These are phyloP conservation scores for Caenorhabditis latens DNA, from an alignment of 1,140 invertebrate genomes.

Conservation along the genomic window DNA sequence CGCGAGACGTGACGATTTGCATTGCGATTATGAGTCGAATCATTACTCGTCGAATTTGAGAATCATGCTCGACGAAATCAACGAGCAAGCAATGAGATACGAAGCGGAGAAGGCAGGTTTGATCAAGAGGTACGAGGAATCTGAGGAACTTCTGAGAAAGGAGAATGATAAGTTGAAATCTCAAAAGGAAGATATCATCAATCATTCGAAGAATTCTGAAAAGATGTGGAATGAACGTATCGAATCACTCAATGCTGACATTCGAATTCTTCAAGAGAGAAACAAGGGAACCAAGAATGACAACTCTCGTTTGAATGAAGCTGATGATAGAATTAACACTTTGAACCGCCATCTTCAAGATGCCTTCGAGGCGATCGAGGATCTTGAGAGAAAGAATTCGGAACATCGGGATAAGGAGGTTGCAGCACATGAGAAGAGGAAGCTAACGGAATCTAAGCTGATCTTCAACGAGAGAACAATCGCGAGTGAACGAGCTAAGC, in stretches of 20 bases:
- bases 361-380: neutral
- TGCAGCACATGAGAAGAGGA: neutral
- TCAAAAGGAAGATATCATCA: slow-evolving; percentile 22
- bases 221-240: neutral
- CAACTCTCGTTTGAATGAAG: neutral
- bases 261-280: neutral
- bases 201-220: slow-evolving; percentile 18
- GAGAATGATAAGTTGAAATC: neutral
- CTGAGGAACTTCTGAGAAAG: neutral
- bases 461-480: neutral
- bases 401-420: neutral
- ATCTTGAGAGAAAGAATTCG: neutral
- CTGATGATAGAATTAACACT: neutral
- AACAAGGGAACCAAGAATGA: neutral
- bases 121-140: neutral
- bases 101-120: neutral
- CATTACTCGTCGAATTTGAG: neutral
- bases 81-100: neutral
- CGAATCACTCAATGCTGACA: neutral
- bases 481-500: slow-evolving; percentile 2
- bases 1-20: no score
- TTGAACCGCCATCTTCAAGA: neutral
- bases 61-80: neutral
- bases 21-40: neutral
- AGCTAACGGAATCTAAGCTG: neutral